phyloP scores from a whole-genome alignment of 2,888 invertebrate genomes.

The Drosophila austrosaltans region DNA sequence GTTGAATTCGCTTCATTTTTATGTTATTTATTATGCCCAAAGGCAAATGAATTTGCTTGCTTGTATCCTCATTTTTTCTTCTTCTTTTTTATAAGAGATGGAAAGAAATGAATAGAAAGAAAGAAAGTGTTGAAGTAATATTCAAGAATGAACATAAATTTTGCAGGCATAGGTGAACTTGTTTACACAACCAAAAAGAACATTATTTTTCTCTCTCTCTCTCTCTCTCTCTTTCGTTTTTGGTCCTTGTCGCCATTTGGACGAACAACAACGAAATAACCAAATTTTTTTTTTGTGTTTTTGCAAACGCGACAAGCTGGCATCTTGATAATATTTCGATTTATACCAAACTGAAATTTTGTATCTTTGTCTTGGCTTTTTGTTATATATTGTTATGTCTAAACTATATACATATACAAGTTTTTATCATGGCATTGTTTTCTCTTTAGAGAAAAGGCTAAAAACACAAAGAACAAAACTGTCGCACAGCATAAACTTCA shows the following conservation, averaged over 20 bases:
- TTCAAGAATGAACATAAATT: conserved; percentile 59
- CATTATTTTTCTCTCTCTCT: conserved; percentile 2
- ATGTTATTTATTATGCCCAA: conserved; percentile 68
- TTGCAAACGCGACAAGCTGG: conserved; percentile 62
- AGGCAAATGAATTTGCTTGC: conserved; percentile 22
- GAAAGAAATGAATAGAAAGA: neutral
- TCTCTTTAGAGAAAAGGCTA: conserved; percentile 32
- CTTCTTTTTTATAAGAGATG: conserved; percentile 13
- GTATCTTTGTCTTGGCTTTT: conserved; percentile 22
- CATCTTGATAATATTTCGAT: conserved; percentile 79
- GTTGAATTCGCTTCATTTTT: conserved; percentile 78
- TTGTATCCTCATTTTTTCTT: neutral
- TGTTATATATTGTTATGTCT: conserved; percentile 19
- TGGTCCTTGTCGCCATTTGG: conserved; percentile 32
- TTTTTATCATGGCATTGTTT: conserved; percentile 46
- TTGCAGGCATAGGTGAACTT: conserved; percentile 59
- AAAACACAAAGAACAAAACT: conserved; percentile 47
- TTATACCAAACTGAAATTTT: conserved; percentile 55
- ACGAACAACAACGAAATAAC: conserved; percentile 35
- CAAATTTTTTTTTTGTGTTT: conserved; percentile 15
- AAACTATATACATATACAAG: conserved; percentile 44
- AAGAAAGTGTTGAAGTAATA: conserved; percentile 51
- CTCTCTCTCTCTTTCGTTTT: neutral
- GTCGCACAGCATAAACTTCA: conserved; percentile 77
- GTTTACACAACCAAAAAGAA: conserved; percentile 60